Evolutionary conservation across 2,888 invertebrate species (phyloP), one percentile per base, ranked within the genome.

Genomic region (Lamellibrachia columna): DNA sequence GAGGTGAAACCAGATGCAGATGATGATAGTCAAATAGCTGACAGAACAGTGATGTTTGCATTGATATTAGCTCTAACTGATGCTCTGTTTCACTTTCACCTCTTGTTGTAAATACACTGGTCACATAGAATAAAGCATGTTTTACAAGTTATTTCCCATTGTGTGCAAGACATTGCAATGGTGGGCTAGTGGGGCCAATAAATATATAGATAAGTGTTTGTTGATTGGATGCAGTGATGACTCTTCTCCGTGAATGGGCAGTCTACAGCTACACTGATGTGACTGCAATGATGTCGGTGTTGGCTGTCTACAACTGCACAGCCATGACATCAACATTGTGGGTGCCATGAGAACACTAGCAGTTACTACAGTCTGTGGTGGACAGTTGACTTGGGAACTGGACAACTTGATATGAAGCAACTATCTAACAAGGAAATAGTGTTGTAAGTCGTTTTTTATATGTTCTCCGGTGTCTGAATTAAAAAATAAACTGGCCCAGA

Each of bases 11-110:
- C 75, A 75, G 22, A 6, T 75, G 75, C 75, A 75, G 22, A 75
- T 75, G 75, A 75, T 75, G 75, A 75, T 75, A 15, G n/a, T 75
- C 75, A 75, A 22, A 75, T 75, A 75, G 75, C 75, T 75, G 75
- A 75, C 75, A 75, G 6, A 40, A 75, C 75, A 75, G 11, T 75
- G 75, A 75, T 75, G 75, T 75, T 75, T 75, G 75, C 22, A 75
- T 75, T 75, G 75, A 75, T 75, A 75, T 75, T 75, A 75, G 75
- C 75, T 75, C 75, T 75, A 75, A 75, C 75, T 75, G 75, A 75
- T 75, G 75, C 75, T 75, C 75, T 60, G 22, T 75, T 6, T 75
- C 75, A 75, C 75, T 22, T 75, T 15, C 11, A 7, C 22, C 55
- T 75, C 22, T 6, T 75, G 75, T 75, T 1, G 75, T 75, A 75